Evolutionary conservation across 1,140 invertebrate genomes (phyloP).

Genomic region (Lepidurus couesii): DNA sequence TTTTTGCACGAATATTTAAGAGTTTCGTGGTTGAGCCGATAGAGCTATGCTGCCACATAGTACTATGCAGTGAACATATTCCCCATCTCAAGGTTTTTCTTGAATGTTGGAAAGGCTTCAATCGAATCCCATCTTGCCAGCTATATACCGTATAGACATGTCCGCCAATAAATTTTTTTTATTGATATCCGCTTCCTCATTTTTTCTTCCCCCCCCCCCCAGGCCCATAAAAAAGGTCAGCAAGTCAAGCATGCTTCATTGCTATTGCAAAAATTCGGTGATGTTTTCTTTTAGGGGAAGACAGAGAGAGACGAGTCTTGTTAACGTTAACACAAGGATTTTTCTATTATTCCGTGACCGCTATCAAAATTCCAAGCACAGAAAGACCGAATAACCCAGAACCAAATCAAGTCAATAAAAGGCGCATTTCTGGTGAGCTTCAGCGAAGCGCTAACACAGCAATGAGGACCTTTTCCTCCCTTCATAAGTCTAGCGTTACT

Average conservation of each 20-base stretch:
- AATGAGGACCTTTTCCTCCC: too few species aligned
- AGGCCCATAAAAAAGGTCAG: background rate
- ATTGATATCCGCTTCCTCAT: background rate
- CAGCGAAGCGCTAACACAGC: too few species aligned
- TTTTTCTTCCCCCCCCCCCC: background rate
- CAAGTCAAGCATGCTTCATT: conserved; percentile 2
- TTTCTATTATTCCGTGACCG: background rate
- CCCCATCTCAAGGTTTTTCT: too few species aligned
- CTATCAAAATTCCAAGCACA: background rate
- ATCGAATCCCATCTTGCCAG: too few species aligned
- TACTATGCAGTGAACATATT: too few species aligned
- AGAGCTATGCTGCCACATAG: too few species aligned
- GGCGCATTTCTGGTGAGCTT: too few species aligned
- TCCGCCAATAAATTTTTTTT: background rate
- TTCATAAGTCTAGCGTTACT: too few species aligned
- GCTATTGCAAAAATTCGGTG: background rate
- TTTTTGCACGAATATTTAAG: too few species aligned
- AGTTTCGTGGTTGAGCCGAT: too few species aligned
- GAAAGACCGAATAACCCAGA: background rate
- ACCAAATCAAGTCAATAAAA: background rate
- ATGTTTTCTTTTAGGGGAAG: background rate
- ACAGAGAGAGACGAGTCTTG: background rate
- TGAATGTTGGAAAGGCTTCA: too few species aligned
- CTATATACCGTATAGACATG: too few species aligned
- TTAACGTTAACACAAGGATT: background rate